Conservation (phyloP, 2,888 invertebrate genomes). For the Epistrophe grossulariae region DNA sequence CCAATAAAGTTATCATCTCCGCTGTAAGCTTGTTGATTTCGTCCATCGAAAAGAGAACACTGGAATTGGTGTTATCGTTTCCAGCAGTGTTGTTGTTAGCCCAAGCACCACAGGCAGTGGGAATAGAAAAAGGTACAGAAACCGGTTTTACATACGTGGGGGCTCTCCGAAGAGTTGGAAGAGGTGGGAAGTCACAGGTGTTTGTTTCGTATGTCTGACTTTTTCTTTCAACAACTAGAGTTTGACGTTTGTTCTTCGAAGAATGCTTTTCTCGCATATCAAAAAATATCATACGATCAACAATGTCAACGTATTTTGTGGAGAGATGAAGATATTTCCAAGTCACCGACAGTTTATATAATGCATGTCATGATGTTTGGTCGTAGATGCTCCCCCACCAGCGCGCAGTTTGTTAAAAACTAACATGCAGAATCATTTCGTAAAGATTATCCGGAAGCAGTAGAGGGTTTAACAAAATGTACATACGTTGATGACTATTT, state of each 20-base stretch:
- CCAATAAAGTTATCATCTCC: not conserved
- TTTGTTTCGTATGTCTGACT: too few species aligned
- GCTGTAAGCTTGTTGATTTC: not conserved
- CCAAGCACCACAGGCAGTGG: not conserved
- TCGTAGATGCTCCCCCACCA: conserved; percentile 64
- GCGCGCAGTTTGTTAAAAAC: conserved; percentile 68
- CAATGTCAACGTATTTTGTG: too few species aligned
- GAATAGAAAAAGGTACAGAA: not conserved
- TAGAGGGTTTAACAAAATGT: too few species aligned
- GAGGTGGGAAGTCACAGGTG: not conserved
- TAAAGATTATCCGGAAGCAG: too few species aligned
- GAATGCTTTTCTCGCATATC: too few species aligned
- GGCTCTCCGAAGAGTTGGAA: not conserved
- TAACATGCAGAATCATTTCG: conserved; percentile 20
- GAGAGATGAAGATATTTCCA: too few species aligned
- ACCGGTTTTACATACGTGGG: not conserved
- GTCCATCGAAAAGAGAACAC: not conserved
- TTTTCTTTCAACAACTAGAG: too few species aligned
- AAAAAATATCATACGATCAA: too few species aligned
- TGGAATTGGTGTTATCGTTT: not conserved
- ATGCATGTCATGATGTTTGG: conserved; percentile 75
- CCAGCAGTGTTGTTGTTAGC: not conserved
- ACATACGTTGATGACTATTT: too few species aligned
- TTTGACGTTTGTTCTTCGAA: too few species aligned
- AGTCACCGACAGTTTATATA: too few species aligned